Base-by-base conservation (phyloP, 2,113 vertebrate species). In the Lamprotornis superbus region DNA sequence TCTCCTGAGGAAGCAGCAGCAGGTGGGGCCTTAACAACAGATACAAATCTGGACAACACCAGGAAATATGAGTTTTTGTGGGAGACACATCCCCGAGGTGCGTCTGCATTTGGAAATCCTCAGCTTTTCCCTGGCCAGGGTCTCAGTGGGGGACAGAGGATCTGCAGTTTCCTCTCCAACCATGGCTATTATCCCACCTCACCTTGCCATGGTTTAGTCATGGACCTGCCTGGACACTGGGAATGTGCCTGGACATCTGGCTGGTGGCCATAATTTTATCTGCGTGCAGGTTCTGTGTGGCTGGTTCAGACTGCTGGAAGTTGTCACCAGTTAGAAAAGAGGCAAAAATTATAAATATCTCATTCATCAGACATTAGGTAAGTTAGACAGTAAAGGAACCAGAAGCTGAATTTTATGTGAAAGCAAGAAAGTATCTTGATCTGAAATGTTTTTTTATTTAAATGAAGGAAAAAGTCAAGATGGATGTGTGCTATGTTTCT, bases 401-500 rank as follows among this genome's bases (percentile, higher is more conserved):
- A 91, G 55, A 82, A 87, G 53, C 20, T 44, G 30, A 83, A 44
- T 80, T 92, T 74, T 67, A 46, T 77, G 47, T 47, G 27, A 57
- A 23, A 86, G 23, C 47, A 59, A 74, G 21, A 35, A n/a, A 90
- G 44, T 52, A 49, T n/a, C 24, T 70, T 67, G 21, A 47, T 73
- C 70, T 87, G 61, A 75, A 87, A 78, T 47, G 15, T 39, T 22
- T 42, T 81, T 89, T 49, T 49, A 22, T 69, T 79, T 91, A 82
- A 94, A 73, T 60, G 25, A 94, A 50, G 70, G 49, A 9, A 87
- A 56, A 87, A 79, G 12, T 49, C 20, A 65, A 91, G 70, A 84
- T 57, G 55, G 49, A 87, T 65, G 21, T 69, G 40, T n/a, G 33
- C 40, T 47, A 0, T 28, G 46, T 73, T 89, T 77, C 70, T 46